Evolutionary conservation across 2,888 invertebrate genomes (phyloP).

Genomic region (Myopa tessellatipennis): DNA sequence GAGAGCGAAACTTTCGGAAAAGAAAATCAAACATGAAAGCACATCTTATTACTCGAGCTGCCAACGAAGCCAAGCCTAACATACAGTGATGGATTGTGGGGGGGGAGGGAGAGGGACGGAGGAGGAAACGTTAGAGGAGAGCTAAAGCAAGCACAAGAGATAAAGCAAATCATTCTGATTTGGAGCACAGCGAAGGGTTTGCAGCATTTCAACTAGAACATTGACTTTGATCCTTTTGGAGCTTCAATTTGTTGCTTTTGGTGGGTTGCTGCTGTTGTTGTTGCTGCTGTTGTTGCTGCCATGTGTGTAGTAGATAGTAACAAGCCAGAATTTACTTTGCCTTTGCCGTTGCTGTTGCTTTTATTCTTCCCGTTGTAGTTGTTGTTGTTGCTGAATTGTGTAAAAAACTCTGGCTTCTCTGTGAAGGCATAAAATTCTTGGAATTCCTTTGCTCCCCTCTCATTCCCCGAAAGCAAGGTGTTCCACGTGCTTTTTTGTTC

Average conservation of each 20-base stretch:
- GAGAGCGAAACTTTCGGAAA: constrained; percentile 2
- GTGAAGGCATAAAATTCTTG: constrained; percentile 15
- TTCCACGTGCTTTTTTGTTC: not conserved
- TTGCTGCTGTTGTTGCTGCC: constrained; percentile 1
- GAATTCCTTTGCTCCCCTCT: not conserved
- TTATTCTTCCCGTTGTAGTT: not conserved
- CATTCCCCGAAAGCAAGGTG: constrained; percentile 9
- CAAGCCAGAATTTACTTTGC: constrained; percentile 14
- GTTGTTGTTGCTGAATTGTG: not conserved
- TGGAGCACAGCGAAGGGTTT: not conserved
- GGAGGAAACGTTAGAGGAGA: not conserved
- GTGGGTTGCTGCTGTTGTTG: not conserved
- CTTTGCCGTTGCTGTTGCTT: not conserved
- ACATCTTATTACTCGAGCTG: no score
- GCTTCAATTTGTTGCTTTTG: constrained; percentile 14
- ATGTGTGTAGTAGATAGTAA: constrained; percentile 10
- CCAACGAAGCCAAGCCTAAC: no score
- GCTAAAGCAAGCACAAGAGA: not conserved
- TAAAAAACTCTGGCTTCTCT: not conserved
- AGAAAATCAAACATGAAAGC: not conserved
- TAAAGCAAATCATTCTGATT: constrained; percentile 20
- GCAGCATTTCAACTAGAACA: constrained; percentile 16
- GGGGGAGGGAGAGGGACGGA: not conserved
- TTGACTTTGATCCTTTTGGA: constrained; percentile 32
- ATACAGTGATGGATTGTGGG: not conserved